Evolutionary conservation across 2,797 vertebrate genomes (phyloP).

Genomic region (Ibycter americanus): DNA sequence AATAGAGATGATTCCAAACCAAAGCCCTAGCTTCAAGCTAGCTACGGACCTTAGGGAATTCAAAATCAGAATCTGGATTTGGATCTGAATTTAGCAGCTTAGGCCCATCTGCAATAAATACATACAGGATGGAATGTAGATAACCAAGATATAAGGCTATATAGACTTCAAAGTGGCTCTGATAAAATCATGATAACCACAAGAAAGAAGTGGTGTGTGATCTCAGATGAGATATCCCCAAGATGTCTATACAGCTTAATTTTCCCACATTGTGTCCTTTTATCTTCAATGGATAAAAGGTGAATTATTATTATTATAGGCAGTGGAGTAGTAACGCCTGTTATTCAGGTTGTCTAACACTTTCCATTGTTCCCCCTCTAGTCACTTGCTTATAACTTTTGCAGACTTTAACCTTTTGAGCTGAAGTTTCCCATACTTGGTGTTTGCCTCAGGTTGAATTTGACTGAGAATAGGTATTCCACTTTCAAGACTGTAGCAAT

Average conservation of each 20-base stretch:
- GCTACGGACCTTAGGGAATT: constrained; percentile 61
- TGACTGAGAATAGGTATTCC: neutral
- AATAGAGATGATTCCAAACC: constrained; percentile 46
- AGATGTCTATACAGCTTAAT: constrained; percentile 70
- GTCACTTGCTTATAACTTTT: neutral
- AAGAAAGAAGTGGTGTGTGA: constrained; percentile 70
- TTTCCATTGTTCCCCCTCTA: constrained; percentile 50
- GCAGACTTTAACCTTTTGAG: constrained; percentile 8
- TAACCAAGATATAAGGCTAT: constrained; percentile 70
- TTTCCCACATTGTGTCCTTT: constrained; percentile 72
- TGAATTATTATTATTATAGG: constrained; percentile 72
- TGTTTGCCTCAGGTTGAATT: constrained; percentile 27
- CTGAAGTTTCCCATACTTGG: constrained; percentile 36
- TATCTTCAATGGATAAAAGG: constrained; percentile 71
- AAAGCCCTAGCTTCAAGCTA: constrained; percentile 52
- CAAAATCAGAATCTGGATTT: constrained; percentile 71
- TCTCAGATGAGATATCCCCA: constrained; percentile 68
- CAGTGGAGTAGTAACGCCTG: constrained; percentile 54
- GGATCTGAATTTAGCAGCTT: constrained; percentile 70
- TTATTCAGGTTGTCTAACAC: constrained; percentile 70
- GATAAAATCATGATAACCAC: constrained; percentile 71
- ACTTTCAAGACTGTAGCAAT: neutral
- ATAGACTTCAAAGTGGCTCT: constrained; percentile 69
- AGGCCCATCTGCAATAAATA: constrained; percentile 73
- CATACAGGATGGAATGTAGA: constrained; percentile 71